phyloP scores from a whole-genome alignment of 2,888 invertebrate species.

The Watsonalla binaria region DNA sequence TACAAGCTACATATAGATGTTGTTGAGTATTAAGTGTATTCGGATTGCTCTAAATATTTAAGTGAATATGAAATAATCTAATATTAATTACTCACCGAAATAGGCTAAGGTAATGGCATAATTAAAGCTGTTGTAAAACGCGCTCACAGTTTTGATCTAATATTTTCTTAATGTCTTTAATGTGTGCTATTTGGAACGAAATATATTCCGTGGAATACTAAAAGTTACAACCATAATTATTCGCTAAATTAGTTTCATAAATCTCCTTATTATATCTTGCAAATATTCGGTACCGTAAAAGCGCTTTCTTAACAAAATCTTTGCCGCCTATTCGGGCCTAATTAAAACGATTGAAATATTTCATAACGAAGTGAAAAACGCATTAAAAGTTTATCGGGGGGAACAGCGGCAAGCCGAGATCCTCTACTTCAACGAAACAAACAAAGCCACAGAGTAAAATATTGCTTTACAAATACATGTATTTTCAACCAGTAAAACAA shows the following conservation, averaged over 20 bases:
- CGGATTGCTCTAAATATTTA: no score
- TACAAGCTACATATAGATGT: no score
- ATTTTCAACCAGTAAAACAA: background rate
- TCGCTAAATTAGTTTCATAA: constrained; percentile 32
- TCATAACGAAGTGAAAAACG: constrained; percentile 63
- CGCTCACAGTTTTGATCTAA: background rate
- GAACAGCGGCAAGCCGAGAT: constrained; percentile 18
- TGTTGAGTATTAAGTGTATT: no score
- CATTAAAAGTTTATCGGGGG: constrained; percentile 61
- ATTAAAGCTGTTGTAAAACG: background rate
- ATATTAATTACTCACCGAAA: no score
- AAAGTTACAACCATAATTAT: constrained; percentile 23
- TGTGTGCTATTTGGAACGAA: constrained; percentile 7
- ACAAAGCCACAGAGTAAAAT: constrained; percentile 33
- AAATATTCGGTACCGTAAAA: constrained; percentile 33
- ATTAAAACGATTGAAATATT: constrained; percentile 61
- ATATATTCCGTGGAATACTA: constrained; percentile 14
- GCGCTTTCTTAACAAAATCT: constrained; percentile 40
- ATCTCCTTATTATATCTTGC: constrained; percentile 30
- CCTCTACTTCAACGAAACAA: constrained; percentile 28
- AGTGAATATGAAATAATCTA: no score
- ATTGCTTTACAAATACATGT: constrained; percentile 7
- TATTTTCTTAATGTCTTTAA: constrained; percentile 3
- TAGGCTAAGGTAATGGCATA: no score
- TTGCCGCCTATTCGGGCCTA: constrained; percentile 43